Base-by-base conservation (phyloP, 2,888 invertebrate genomes). In the Schizotus pectinicornis region DNA sequence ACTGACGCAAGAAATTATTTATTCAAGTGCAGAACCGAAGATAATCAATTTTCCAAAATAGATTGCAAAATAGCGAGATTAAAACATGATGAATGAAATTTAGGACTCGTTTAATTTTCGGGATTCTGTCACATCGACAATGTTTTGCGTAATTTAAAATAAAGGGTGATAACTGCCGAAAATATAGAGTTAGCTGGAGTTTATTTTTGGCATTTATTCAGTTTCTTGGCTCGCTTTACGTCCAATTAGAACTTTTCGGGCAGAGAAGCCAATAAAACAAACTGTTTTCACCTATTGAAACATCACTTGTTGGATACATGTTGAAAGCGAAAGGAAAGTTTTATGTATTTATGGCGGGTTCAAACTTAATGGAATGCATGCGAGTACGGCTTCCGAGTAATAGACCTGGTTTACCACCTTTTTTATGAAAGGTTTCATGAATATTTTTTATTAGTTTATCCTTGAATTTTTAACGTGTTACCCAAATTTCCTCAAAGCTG, bases 1-100 rank as follows among this genome's bases (percentile, higher is more conserved):
- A 41, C 22, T 50, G 38, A 35, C 47, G 36, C n/a, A 37, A 8
- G 12, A 31, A 43, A 45, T 54, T 30, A 54, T 39, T 13, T 47
- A 38, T 39, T 47, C 38, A 32, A 43, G 35, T 46, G 13, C 9
- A 39, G 14, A 39, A 38, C 22, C 33, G 38, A 49, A 56, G 33
- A 56, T 55, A 56, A 56, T 56, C 45, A 45, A 50, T 50, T 56
- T 49, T 49, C 42, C n/a, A 22, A 36, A 42, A 54, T 39, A 54
- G 43, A 52, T 52, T 52, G 14, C 22, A 45, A 35, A 45, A 52
- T 52, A 31, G 45, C n/a, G 32, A 52, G 45, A 45, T 45, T 52
- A 45, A 45, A 45, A 36, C 39, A 39, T 54, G 47, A 54, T 47
- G 35, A 47, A 54, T 54, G 46, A 12, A 47, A 39, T 47, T 54